Evolutionary conservation across 2,888 invertebrate species (phyloP).

Genomic region (Neocrepidodera transversa): DNA sequence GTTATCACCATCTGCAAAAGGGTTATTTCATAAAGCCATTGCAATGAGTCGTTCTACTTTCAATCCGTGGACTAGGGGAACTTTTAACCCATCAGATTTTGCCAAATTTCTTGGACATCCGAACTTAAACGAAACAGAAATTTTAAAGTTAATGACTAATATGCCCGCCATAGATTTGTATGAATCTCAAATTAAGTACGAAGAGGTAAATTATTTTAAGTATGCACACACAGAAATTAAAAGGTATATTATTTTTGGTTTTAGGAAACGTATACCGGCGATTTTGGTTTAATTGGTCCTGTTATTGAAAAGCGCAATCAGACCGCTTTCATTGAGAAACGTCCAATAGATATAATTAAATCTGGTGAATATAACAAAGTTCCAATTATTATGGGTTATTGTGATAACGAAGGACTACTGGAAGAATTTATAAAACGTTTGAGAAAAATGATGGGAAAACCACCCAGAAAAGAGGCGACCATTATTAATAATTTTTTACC

Average conservation of each 20-base stretch:
- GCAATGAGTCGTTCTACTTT: constrained; percentile 35
- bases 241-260: no score
- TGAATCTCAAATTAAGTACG: not conserved
- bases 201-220: not conserved
- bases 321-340: constrained; percentile 9
- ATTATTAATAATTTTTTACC: no score
- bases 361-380: constrained; percentile 49
- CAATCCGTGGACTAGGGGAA: constrained; percentile 34
- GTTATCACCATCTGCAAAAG: constrained; percentile 59
- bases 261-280: no score
- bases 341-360: constrained; percentile 7
- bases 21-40: constrained; percentile 41
- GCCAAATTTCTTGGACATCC: constrained; percentile 19
- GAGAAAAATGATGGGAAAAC: not conserved
- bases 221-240: no score
- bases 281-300: not conserved
- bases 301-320: constrained; percentile 22
- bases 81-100: constrained; percentile 28
- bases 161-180: constrained; percentile 24
- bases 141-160: constrained; percentile 23
- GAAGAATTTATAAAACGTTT: not conserved
- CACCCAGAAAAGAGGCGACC: not conserved
- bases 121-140: constrained; percentile 14
- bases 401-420: constrained; percentile 51
- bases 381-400: constrained; percentile 55